Base-by-base conservation (phyloP, 2,888 invertebrate species). In the Unio pictorum region DNA sequence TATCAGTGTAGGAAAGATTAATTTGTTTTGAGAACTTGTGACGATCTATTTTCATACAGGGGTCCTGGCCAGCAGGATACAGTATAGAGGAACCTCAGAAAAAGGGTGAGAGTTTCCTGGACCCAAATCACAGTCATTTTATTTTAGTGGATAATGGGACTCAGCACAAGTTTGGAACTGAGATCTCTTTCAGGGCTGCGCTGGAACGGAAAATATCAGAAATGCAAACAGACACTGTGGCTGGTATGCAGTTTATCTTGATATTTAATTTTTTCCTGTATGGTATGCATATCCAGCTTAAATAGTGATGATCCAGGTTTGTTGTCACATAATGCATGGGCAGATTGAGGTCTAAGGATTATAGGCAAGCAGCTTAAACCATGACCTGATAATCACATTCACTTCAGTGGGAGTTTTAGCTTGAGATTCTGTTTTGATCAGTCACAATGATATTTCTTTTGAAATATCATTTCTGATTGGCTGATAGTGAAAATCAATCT, bases 71-170 rank as follows among this genome's bases (percentile, higher is more conserved):
- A n/a, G 88, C 85, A 7, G 61, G 73, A 45, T 87, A 89, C 74
- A 73, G 82, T 26, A 75, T 80, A 20, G 71, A 75, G 34, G 75
- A 74, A 28, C 67, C 67, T 11, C 67, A 75, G 54, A 61, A 55
- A 17, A 59, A 55, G 58, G 64, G 65, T 57, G 74, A 78, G 55
- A 74, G 73, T 8, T 80, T 81, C 17, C 82, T 90, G 18, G 90
- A 90, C 72, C 84, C 86, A 6, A 90, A 90, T 76, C 90, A 90
- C 76, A 84, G 89, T 5, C 89, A 90, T 72, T 90, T 90, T 76
- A 83, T 90, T 17, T 78, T 90, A 66, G 88, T 89, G 4, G 90
- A 90, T 74, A 84, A 89, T 73, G 89, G 89, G 17, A 88, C 87
- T 23, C 81, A 84, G 67, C 79, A 83, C 45, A 67, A 81, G 73